Conservation (phyloP, 2,113 vertebrate genomes). For the Pollachius pollachius region DNA sequence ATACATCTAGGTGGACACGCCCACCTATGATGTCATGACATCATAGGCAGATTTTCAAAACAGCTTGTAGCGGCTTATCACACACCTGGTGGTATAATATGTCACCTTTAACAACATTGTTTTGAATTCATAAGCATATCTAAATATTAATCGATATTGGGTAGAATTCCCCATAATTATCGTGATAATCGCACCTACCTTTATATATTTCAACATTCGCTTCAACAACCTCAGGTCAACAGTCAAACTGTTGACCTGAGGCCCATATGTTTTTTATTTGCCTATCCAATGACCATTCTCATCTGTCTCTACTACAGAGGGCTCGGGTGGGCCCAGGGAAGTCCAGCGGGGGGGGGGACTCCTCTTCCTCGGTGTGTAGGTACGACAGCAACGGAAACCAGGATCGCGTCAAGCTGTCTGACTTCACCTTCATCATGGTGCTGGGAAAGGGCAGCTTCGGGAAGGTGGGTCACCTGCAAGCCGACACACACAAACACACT, state of each 20-base stretch:
- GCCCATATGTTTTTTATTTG: neutral
- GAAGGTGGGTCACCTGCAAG: slow-evolving; percentile 72
- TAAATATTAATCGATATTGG: no score
- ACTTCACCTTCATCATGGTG: slow-evolving; percentile 98
- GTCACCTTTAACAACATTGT: no score
- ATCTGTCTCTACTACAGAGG: slow-evolving; percentile 72
- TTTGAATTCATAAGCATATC: no score
- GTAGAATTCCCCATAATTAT: no score
- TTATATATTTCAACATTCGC: no score
- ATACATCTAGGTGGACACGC: no score
- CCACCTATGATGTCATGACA: no score
- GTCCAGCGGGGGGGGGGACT: slow-evolving; percentile 74
- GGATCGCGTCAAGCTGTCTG: slow-evolving; percentile 91
- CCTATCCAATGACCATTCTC: neutral
- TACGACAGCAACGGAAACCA: slow-evolving; percentile 93
- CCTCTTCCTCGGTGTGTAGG: slow-evolving; percentile 81
- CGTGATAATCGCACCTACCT: no score
- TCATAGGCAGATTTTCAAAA: no score
- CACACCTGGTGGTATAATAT: no score
- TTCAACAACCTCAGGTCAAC: no score
- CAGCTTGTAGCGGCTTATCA: no score
- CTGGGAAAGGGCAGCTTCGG: slow-evolving; percentile 97
- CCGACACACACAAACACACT: slow-evolving; percentile 4
- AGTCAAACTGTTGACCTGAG: neutral
- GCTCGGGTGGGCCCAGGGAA: slow-evolving; percentile 88